Conservation (phyloP, 2,888 invertebrate species). For the Phorcus lineatus region DNA sequence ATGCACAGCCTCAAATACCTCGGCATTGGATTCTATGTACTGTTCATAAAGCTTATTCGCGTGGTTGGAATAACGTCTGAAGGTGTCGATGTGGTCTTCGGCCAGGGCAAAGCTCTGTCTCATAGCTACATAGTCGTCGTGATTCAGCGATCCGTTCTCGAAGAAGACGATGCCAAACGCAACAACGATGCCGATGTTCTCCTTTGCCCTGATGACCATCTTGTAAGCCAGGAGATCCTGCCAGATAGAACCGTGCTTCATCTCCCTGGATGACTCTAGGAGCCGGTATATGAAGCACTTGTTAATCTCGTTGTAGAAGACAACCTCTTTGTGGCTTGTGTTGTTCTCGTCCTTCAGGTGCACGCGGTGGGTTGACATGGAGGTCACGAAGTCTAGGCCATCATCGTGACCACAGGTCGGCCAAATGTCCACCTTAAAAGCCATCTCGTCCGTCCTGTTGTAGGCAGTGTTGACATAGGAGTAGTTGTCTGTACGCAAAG, state of each 20-base stretch:
- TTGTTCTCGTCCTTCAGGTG: neutral
- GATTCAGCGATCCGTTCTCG: constrained; percentile 2
- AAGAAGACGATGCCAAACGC: constrained; percentile 29
- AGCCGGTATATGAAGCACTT: constrained; percentile 13
- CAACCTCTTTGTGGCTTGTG: constrained; percentile 7
- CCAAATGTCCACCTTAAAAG: neutral
- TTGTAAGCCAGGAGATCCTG: constrained; percentile 32
- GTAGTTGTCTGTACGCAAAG: constrained; percentile 5
- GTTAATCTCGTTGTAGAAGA: constrained; percentile 28
- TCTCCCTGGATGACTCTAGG: neutral
- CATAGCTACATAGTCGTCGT: constrained; percentile 8
- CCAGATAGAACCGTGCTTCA: constrained; percentile 26
- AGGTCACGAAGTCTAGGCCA: neutral
- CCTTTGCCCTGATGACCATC: constrained; percentile 31
- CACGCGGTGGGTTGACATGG: neutral
- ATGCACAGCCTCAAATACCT: neutral
- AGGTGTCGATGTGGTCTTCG: constrained; percentile 26
- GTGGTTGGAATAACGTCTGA: constrained; percentile 17
- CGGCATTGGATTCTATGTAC: neutral
- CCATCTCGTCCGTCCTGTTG: neutral
- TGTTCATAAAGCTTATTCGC: neutral
- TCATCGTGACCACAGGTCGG: neutral
- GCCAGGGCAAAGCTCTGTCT: constrained; percentile 23
- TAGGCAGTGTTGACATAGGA: neutral
- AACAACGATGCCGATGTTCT: constrained; percentile 29